Evolutionary conservation across 2,113 vertebrate species (phyloP), one percentile per base, ranked within the genome.

Genomic region (Mesitornis unicolor): DNA sequence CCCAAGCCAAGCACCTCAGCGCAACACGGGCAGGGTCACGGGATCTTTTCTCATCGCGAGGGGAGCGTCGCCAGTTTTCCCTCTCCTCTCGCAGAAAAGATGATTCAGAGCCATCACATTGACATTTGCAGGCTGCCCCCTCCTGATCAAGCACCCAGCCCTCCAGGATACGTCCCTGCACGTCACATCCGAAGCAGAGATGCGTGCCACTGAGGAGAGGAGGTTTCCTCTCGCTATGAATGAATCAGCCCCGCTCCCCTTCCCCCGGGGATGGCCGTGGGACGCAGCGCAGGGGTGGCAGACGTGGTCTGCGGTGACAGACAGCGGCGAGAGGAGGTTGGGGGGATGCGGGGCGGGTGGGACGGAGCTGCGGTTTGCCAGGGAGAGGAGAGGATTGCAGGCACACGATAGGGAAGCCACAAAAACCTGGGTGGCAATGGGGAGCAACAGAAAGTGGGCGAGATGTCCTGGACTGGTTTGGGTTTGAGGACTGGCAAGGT

Each of bases 201-300:
- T 7, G 53, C 3, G 81, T 38, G 7, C 59, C 40, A 60, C 51
- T 17, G n/a, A n/a, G 9, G 29, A 91, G 73, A 88, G 80, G 71
- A 75, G 89, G 50, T 65, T 90, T 89, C 95, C 94, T 96, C 24
- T 95, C 45, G 15, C 61, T 89, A 82, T 96, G 97, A 97, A 98
- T 97, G 95, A 98, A 95, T 97, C 96, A 97, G 94, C 92, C 43
- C 60, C 35, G 84, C 83, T 95, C 87, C 96, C 93, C 78, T n/a
- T n/a, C n/a, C n/a, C n/a, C n/a, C n/a, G 59, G 83, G 87, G 95
- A 84, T 89, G 85, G 76, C 38, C 65, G 91, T 93, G 85, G 95
- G 97, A 81, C 8, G 95, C 56, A 21, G 63, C 2, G 76, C 93
- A 90, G 97, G 96, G 93, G 95, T 18, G 95, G 84, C 95, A 92